Evolutionary conservation across 2,888 invertebrate genomes (phyloP).

Genomic region (Pandemis cinnamomeana): DNA sequence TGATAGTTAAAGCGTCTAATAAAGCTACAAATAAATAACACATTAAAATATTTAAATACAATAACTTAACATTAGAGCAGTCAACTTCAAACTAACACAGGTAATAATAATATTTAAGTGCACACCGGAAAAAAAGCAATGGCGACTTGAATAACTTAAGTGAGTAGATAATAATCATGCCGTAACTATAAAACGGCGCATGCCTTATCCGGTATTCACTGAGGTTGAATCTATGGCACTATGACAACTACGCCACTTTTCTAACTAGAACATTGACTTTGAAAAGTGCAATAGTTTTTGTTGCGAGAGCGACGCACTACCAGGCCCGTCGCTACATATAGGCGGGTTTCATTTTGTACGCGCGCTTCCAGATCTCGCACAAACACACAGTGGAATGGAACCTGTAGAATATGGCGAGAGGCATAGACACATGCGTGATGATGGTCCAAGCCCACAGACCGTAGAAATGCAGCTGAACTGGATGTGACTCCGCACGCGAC

Average conservation of each 20-base stretch:
- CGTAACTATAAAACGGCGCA: constrained; percentile 14
- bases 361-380: constrained; percentile 98
- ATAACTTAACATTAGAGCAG: constrained; percentile 82
- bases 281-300: constrained; percentile 65
- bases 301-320: constrained; percentile 57
- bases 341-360: constrained; percentile 95
- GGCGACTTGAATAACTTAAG: constrained; percentile 31
- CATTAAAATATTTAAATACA: constrained; percentile 83
- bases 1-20: constrained; percentile 75
- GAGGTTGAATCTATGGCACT: constrained; percentile 74
- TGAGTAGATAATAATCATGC: constrained; percentile 3
- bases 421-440: constrained; percentile 97
- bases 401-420: constrained; percentile 95
- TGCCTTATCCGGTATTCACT: constrained; percentile 51
- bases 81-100: constrained; percentile 75
- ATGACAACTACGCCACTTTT: constrained; percentile 59
- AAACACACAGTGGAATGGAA: constrained; percentile 98
- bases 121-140: constrained; percentile 51
- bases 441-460: constrained; percentile 98
- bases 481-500: constrained; percentile 95
- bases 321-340: constrained; percentile 88
- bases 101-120: constrained; percentile 46
- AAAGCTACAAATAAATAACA: constrained; percentile 85
- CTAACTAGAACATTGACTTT: constrained; percentile 44
- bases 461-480: constrained; percentile 95